These are phyloP conservation scores for Nephrotoma appendiculata DNA, from an alignment of 2,888 invertebrate genomes.

Conservation along the genomic window DNA sequence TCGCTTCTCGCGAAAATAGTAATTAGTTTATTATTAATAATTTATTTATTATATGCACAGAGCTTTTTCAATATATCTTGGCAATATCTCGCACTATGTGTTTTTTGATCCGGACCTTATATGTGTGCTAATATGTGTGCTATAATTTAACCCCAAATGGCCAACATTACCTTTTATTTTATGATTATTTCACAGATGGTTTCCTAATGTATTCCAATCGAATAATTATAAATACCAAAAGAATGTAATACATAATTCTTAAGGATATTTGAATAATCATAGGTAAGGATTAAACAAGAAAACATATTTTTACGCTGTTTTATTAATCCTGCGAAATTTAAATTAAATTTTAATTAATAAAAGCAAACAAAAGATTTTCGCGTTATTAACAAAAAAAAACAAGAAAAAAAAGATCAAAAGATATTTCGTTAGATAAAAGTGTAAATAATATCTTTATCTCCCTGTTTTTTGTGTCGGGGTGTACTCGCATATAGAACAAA, in stretches of 20 bases:
- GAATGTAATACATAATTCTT: background rate
- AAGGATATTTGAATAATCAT: background rate
- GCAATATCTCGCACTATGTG: too few species aligned
- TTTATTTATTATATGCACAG: too few species aligned
- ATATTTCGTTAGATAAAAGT: background rate
- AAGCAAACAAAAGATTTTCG: conserved; percentile 9
- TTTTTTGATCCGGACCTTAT: too few species aligned
- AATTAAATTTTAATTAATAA: conserved; percentile 2
- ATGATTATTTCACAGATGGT: background rate
- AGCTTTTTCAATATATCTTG: too few species aligned
- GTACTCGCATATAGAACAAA: background rate
- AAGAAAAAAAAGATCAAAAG: conserved; percentile 5
- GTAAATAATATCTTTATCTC: background rate
- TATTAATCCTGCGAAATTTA: background rate
- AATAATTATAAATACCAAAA: background rate
- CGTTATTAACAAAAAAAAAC: conserved; percentile 5
- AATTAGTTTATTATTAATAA: too few species aligned
- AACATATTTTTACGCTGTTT: background rate
- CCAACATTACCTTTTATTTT: too few species aligned
- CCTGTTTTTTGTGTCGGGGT: background rate
- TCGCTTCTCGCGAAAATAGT: too few species aligned
- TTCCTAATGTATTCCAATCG: background rate
- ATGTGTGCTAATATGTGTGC: too few species aligned
- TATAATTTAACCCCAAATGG: too few species aligned
- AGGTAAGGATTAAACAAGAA: background rate